phyloP scores from a whole-genome alignment of 2,113 vertebrate genomes.

The Sturnus vulgaris region DNA sequence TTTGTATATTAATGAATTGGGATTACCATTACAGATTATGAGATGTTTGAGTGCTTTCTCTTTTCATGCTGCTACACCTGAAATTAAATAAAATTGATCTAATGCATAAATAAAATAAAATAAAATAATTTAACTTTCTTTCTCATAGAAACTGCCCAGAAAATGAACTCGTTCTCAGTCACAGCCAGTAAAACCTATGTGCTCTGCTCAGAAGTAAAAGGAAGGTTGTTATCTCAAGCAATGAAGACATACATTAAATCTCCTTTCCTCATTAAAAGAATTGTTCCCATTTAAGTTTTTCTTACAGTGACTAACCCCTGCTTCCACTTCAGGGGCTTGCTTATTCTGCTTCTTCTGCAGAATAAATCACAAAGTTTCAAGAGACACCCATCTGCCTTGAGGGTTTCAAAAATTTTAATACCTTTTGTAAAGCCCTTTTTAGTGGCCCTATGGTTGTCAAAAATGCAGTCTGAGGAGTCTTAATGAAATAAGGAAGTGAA shows the following conservation, averaged over 20 bases:
- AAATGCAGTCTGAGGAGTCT: constrained; percentile 6
- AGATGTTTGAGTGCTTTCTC: background rate
- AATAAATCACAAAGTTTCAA: constrained; percentile 44
- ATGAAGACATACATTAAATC: constrained; percentile 13
- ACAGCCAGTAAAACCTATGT: background rate
- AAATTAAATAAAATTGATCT: constrained; percentile 16
- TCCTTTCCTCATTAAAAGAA: constrained; percentile 39
- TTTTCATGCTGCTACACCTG: background rate
- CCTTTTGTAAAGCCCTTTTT: constrained; percentile 1
- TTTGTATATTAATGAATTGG: background rate
- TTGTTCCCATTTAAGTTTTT: constrained; percentile 17
- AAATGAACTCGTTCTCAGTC: background rate
- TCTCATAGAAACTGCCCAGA: background rate
- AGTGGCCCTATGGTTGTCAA: background rate
- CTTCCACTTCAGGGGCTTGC: constrained; percentile 14
- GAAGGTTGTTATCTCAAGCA: constrained; percentile 1
- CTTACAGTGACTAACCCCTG: background rate
- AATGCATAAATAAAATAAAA: background rate
- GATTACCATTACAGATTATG: background rate
- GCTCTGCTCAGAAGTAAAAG: background rate
- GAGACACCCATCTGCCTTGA: constrained; percentile 12
- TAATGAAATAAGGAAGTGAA: constrained; percentile 22
- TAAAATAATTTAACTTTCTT: background rate
- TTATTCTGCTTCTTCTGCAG: constrained; percentile 28
- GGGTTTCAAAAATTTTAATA: constrained; percentile 40